Percentiles rank a stretch among this genome's conserved stretches.
Conservation (phyloP, 2,113 vertebrate species). For the Corythaeola cristata region DNA sequence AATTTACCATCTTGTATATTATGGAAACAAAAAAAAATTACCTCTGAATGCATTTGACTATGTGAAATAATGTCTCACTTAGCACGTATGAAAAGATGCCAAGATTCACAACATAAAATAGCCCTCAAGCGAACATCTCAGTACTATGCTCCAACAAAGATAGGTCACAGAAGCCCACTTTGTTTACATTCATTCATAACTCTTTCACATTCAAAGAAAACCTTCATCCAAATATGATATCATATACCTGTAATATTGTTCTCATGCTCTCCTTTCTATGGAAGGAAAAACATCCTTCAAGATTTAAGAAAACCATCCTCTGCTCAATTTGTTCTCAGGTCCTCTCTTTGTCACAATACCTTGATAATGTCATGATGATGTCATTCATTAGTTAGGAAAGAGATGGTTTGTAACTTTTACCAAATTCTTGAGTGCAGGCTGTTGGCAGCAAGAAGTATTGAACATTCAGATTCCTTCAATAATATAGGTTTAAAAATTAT, state of each 20-base stretch:
- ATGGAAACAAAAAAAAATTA: neutral
- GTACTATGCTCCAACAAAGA: neutral
- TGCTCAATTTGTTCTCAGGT: neutral
- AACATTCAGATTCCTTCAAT: neutral
- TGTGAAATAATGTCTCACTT: neutral
- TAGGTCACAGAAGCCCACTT: neutral
- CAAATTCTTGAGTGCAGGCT: neutral
- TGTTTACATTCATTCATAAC: neutral
- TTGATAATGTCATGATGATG: neutral
- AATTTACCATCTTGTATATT: neutral
- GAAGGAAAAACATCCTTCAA: neutral
- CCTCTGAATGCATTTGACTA: neutral
- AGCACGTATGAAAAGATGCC: neutral
- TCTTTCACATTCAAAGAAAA: neutral
- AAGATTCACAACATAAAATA: neutral
- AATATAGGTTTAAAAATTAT: neutral
- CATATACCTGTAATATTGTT: neutral
- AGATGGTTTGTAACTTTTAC: neutral
- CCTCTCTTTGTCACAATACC: neutral
- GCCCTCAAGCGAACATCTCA: neutral
- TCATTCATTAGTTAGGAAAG: neutral
- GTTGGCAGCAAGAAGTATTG: neutral
- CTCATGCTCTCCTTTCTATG: neutral
- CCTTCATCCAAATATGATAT: neutral
- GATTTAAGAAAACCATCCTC: neutral